A percentile compares a stretch with the other conserved stretches of the same genome.
These are phyloP conservation scores for Axis porcinus DNA, from an alignment of 2,113 vertebrate species.

Conservation along the genomic window DNA sequence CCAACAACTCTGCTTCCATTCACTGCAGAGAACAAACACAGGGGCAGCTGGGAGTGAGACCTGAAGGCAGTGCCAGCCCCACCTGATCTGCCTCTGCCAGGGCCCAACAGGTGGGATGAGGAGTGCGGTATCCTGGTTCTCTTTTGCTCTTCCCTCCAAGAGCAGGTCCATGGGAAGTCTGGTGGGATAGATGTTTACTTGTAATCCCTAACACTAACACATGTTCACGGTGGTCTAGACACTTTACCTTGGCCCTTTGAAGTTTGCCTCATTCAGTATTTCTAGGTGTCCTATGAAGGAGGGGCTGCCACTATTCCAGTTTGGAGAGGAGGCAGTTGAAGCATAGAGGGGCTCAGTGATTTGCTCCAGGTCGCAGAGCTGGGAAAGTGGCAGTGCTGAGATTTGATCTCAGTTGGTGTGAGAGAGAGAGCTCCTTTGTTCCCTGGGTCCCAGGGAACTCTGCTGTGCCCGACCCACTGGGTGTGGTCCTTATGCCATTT, in stretches of 20 bases:
- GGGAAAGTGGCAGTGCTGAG: not conserved
- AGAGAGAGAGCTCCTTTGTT: not conserved
- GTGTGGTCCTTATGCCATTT: not conserved
- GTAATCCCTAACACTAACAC: not conserved
- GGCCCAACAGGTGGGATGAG: fast-evolving
- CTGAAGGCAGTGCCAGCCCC: not conserved
- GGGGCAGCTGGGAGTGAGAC: not conserved
- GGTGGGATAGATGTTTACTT: no score
- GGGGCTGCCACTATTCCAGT: not conserved
- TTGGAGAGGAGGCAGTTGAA: not conserved
- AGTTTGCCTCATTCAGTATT: not conserved
- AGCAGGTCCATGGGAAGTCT: not conserved
- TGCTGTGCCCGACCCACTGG: no score
- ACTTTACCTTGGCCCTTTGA: not conserved
- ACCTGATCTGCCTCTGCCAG: not conserved
- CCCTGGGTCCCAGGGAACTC: not conserved
- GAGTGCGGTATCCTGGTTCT: fast-evolving
- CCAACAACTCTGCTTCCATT: not conserved
- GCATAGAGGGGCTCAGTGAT: not conserved
- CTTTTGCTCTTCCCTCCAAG: not conserved
- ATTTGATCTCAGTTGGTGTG: not conserved
- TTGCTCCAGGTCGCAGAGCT: not conserved
- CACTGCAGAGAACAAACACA: not conserved
- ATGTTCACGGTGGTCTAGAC: not conserved
- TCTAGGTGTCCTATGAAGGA: not conserved